phyloP scores from a whole-genome alignment of 2,888 invertebrate species.

The Helleia helle region DNA sequence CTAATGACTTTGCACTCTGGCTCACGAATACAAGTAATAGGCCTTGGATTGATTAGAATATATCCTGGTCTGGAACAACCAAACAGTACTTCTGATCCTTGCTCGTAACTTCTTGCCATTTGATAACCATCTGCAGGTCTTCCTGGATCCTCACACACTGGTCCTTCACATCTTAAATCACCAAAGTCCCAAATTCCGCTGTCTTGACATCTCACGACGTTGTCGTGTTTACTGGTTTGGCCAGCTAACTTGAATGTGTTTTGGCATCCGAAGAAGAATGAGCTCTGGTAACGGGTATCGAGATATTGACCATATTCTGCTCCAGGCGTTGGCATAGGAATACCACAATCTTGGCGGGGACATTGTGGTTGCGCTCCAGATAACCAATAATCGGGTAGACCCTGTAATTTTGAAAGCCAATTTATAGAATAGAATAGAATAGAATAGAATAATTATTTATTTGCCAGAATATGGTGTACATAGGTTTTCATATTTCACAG shows the following conservation, averaged over 20 bases:
- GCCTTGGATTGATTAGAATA: slow-evolving; percentile 91
- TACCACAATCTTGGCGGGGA: slow-evolving; percentile 92
- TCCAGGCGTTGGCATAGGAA: slow-evolving; percentile 92
- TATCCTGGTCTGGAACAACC: slow-evolving; percentile 94
- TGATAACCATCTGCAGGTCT: slow-evolving; percentile 94
- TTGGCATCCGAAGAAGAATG: slow-evolving; percentile 96
- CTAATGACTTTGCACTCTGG: slow-evolving; percentile 95
- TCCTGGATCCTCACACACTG: slow-evolving; percentile 96
- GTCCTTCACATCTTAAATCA: slow-evolving; percentile 95
- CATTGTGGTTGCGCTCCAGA: slow-evolving; percentile 90
- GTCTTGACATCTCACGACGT: slow-evolving; percentile 91
- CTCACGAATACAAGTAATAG: slow-evolving; percentile 91
- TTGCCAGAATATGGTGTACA: no score
- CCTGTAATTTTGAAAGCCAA: no score
- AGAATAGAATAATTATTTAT: no score
- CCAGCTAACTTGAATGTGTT: slow-evolving; percentile 96
- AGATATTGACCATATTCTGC: slow-evolving; percentile 92
- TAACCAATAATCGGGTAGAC: slow-evolving; percentile 92
- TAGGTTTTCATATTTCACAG: no score
- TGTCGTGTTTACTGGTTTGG: slow-evolving; percentile 92
- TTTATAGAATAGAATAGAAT: no score
- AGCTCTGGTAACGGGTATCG: slow-evolving; percentile 93
- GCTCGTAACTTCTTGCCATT: slow-evolving; percentile 87
- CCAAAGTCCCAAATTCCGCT: slow-evolving; percentile 99
- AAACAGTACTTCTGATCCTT: slow-evolving; percentile 92